These are phyloP conservation scores for Nothura maculosa DNA, from an alignment of 2,797 vertebrate genomes.

Conservation along the genomic window DNA sequence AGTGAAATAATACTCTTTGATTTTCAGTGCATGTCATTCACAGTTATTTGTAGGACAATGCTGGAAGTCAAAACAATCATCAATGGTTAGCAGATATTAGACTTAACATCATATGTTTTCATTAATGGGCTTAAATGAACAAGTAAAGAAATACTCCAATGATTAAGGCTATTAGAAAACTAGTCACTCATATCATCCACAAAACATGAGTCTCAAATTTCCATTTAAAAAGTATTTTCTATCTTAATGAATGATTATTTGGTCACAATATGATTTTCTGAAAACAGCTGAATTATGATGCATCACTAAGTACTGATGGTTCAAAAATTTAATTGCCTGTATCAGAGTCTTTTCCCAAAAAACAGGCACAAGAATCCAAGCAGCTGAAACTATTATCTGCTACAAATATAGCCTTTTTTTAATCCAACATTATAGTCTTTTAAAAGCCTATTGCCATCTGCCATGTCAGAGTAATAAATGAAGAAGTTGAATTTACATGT, in stretches of 20 bases:
- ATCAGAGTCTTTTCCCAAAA: conserved; percentile 54
- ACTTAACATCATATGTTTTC: conserved; percentile 63
- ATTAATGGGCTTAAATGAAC: conserved; percentile 63
- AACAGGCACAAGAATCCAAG: conserved; percentile 21
- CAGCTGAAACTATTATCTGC: conserved; percentile 33
- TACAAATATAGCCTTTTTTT: conserved; percentile 61
- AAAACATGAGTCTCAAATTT: conserved; percentile 31
- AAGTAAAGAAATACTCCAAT: conserved; percentile 62
- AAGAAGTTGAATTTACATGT: conserved; percentile 63
- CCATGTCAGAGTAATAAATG: conserved; percentile 62
- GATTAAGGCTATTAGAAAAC: conserved; percentile 65
- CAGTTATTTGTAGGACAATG: conserved; percentile 77
- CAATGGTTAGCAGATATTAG: conserved; percentile 72
- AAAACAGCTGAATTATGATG: conserved; percentile 55
- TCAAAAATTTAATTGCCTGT: conserved; percentile 59
- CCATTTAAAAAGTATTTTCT: conserved; percentile 57
- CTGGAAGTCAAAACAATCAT: conserved; percentile 77
- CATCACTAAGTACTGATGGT: conserved; percentile 58
- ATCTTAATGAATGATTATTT: conserved; percentile 55
- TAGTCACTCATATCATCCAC: conserved; percentile 60
- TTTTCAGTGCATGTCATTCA: conserved; percentile 71
- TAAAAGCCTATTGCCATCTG: conserved; percentile 69
- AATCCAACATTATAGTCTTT: conserved; percentile 35
- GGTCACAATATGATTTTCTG: conserved; percentile 68
- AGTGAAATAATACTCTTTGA: conserved; percentile 70